phyloP scores from a whole-genome alignment of 2,888 invertebrate genomes.

The Amiota mariae region DNA sequence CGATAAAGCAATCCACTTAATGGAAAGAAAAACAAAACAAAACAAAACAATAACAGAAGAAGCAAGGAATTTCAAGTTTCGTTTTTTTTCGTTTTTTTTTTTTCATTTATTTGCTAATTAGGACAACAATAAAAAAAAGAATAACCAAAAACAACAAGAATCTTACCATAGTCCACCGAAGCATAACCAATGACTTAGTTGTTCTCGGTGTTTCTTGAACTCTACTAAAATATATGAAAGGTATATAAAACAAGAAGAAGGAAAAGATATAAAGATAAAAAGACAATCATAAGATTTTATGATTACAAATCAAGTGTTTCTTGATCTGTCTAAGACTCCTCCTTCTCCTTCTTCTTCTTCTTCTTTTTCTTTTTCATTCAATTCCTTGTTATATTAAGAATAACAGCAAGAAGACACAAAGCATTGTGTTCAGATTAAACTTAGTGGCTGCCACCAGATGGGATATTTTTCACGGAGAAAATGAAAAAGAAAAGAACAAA shows the following conservation, averaged over 20 bases:
- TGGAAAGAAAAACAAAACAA: background rate
- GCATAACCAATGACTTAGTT: background rate
- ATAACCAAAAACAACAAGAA: background rate
- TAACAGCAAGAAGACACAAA: background rate
- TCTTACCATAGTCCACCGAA: background rate
- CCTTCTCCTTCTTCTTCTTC: too few species aligned
- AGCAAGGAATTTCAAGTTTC: background rate
- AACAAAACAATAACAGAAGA: background rate
- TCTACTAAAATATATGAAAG: background rate
- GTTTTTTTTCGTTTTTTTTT: too few species aligned
- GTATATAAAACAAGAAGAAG: background rate
- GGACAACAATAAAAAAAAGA: background rate
- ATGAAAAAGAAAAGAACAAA: background rate
- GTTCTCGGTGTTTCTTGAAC: background rate
- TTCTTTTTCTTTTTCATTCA: too few species aligned
- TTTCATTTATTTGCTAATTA: constrained; percentile 18
- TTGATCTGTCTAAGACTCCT: too few species aligned
- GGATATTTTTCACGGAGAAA: constrained; percentile 2
- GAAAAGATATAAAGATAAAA: constrained; percentile 5
- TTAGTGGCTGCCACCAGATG: background rate
- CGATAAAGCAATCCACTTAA: constrained; percentile 1
- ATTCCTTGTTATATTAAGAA: background rate
- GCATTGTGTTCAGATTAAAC: background rate
- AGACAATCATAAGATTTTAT: constrained; percentile 21
- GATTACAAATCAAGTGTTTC: background rate